These are phyloP conservation scores for Cheilosia grossa DNA, from an alignment of 2,888 invertebrate species.

Conservation along the genomic window DNA sequence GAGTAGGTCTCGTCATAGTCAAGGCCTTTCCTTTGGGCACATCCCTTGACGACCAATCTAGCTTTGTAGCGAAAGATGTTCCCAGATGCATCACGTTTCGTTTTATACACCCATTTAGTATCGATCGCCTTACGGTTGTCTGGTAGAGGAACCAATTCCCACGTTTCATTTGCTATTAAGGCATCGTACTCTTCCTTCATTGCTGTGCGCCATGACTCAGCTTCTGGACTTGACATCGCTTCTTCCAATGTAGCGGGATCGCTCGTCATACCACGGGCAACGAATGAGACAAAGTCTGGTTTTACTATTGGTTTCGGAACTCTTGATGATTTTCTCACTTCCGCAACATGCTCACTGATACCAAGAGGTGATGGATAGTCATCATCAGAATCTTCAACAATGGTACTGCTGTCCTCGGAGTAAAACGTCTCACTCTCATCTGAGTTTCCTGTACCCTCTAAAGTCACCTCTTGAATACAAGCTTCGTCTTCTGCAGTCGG, in stretches of 20 bases:
- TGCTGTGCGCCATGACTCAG: constrained; percentile 30
- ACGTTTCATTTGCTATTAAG: constrained; percentile 1
- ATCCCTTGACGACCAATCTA: neutral
- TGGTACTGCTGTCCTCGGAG: too few relatives aligned
- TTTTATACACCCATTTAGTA: neutral
- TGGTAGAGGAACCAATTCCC: neutral
- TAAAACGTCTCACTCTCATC: too few relatives aligned
- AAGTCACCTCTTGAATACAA: too few relatives aligned
- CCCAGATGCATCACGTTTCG: constrained; percentile 1
- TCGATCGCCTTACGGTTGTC: neutral
- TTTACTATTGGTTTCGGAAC: constrained; percentile 6
- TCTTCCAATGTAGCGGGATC: constrained; percentile 61
- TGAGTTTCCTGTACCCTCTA: too few relatives aligned
- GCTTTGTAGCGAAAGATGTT: neutral
- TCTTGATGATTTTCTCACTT: constrained; percentile 8
- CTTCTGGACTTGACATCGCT: constrained; percentile 42
- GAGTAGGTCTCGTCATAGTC: too few relatives aligned
- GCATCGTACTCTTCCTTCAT: constrained; percentile 40
- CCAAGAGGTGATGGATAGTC: too few relatives aligned
- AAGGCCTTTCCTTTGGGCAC: too few relatives aligned
- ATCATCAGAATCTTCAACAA: too few relatives aligned
- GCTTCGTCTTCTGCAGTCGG: too few relatives aligned
- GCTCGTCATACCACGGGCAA: constrained; percentile 4
- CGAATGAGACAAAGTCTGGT: constrained; percentile 13
- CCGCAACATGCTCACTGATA: neutral